Evolutionary conservation across 2,113 vertebrate genomes (phyloP).

Genomic region (Rhinopomastus cyanomelas): DNA sequence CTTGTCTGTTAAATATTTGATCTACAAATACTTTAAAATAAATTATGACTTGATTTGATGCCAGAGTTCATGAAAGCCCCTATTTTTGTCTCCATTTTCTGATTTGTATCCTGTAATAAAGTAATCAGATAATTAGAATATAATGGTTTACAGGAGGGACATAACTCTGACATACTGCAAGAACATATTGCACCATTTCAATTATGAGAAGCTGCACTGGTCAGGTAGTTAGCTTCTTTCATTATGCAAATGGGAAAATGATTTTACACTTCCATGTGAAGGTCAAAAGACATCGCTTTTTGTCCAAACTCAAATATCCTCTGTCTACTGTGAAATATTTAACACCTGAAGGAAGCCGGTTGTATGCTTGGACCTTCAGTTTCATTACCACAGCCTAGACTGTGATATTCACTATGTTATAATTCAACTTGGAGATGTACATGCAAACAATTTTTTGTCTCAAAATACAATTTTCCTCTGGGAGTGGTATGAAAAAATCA

Average conservation of each 20-base stretch:
- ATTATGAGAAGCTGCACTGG: background rate
- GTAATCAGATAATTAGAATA: constrained; percentile 22
- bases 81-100: background rate
- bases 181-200: constrained; percentile 14
- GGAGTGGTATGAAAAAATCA: background rate
- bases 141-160: background rate
- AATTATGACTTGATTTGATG: constrained; percentile 43
- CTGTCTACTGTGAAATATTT: background rate
- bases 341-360: background rate
- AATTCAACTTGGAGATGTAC: background rate
- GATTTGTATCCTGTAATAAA: constrained; percentile 6
- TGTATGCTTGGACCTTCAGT: background rate
- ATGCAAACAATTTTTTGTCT: background rate
- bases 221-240: background rate
- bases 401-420: background rate
- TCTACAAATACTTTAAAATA: constrained; percentile 50
- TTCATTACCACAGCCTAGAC: background rate
- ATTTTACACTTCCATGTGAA: background rate
- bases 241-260: background rate
- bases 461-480: background rate
- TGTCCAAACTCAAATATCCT: background rate
- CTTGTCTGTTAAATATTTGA: background rate
- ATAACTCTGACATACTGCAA: background rate
- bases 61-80: constrained; percentile 7
- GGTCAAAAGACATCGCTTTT: background rate